phyloP scores from a whole-genome alignment of 2,888 invertebrate genomes.

The Formica aserva region DNA sequence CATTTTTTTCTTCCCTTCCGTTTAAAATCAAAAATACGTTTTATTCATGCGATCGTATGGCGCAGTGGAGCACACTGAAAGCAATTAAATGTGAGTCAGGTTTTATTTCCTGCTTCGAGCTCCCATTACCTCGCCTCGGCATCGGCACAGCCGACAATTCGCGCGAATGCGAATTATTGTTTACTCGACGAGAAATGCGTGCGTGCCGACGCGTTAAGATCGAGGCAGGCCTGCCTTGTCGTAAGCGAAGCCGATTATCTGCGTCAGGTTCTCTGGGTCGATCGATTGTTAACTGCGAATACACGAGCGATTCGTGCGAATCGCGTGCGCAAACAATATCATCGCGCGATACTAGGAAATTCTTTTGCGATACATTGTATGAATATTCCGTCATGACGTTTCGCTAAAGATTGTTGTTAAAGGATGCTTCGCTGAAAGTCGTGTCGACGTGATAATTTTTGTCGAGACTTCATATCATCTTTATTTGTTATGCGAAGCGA shows the following conservation, averaged over 20 bases:
- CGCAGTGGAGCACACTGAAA: constrained; percentile 58
- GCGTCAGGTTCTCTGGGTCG: constrained; percentile 72
- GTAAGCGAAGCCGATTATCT: constrained; percentile 68
- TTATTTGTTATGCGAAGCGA: background rate
- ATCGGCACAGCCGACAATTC: constrained; percentile 4
- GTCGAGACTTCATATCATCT: background rate
- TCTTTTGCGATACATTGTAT: background rate
- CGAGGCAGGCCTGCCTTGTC: constrained; percentile 17
- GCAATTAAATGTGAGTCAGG: constrained; percentile 73
- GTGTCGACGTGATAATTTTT: background rate
- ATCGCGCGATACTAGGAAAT: constrained; percentile 35
- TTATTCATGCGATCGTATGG: constrained; percentile 61
- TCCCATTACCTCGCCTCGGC: constrained; percentile 60
- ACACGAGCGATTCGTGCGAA: constrained; percentile 16
- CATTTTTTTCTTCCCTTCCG: constrained; percentile 29
- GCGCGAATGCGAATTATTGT: constrained; percentile 48
- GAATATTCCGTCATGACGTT: background rate
- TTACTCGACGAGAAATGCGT: constrained; percentile 34
- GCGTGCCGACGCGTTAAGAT: constrained; percentile 7
- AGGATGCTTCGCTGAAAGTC: no score
- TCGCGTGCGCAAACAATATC: constrained; percentile 29
- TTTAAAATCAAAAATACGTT: constrained; percentile 62
- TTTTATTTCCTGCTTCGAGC: constrained; percentile 75
- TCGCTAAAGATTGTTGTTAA: background rate
- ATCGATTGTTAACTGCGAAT: constrained; percentile 69